Base-by-base conservation (phyloP, 2,113 vertebrate species). In the Bufo gargarizans region DNA sequence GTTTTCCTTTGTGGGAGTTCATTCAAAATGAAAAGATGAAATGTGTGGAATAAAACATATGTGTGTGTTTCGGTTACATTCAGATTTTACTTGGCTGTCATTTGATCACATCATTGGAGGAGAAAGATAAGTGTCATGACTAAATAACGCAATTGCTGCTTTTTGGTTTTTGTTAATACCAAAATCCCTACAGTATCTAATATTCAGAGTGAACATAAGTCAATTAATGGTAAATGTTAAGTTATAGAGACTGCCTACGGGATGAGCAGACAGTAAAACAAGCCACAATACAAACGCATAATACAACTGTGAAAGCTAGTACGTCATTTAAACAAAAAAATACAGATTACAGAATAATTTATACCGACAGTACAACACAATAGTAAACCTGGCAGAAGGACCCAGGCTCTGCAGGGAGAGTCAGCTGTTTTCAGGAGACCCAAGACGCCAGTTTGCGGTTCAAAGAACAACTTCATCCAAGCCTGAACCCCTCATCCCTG, bases 11-110 rank as follows among this genome's bases (percentile, higher is more conserved):
- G 22, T 81, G 55, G 22, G 78, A 81, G 19, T 61, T 59, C 56
- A 43, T 59, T 81, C 53, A 79, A 58, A 33, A 58, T 20, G 0
- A 79, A 19, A 81, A 19, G 16, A 59, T 59, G 72, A 81, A 59
- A 58, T 61, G n/a, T 78, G 50, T 58, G 78, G 78, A 10, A 59
- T 58, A 45, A 59, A 81, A 61, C 63, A 22, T 83, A 83, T 69
- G 65, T 47, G n/a, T 63, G 50, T 83, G 59, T 82, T 65, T 65
- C 45, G 17, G 43, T 82, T 65, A 45, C 47, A 53, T 67, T n/a
- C 47, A 69, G 17, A 49, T 67, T 69, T 69, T 9, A 61, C n/a
- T 69, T 50, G 69, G n/a, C 63, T 16, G 63, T 69, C 47, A 83
- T 50, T 69, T 69, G 47, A 69, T 61, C 22, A 45, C 58, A 45